phyloP scores from a whole-genome alignment of 53 echinoderm and acorn worm genomes.

The Glandiceps talaboti region DNA sequence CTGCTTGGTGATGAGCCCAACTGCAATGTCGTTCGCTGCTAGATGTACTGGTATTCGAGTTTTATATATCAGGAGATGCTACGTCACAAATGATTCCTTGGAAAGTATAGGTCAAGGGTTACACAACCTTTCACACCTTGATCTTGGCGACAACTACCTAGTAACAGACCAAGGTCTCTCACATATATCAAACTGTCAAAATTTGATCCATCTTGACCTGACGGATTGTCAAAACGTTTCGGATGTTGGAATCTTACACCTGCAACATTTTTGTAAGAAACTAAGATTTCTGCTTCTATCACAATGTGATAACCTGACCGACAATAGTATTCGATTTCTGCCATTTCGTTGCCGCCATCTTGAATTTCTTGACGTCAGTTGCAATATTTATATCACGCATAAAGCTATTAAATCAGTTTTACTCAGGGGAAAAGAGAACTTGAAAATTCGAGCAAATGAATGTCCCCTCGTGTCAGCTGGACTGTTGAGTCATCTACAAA shows the following conservation, averaged over 20 bases:
- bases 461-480: slow-evolving; percentile 1
- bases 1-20: background rate
- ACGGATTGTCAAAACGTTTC: background rate
- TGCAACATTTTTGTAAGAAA: background rate
- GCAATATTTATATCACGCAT: background rate
- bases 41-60: background rate
- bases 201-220: background rate
- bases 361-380: background rate
- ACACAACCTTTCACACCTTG: background rate
- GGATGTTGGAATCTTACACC: background rate
- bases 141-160: background rate
- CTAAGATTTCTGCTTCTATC: background rate
- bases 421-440: background rate
- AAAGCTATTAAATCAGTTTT: background rate
- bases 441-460: background rate
- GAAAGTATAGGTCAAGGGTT: background rate
- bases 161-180: background rate
- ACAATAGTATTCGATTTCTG: background rate
- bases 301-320: background rate
- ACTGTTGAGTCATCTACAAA: no score
- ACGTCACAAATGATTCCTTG: background rate
- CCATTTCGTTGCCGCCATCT: background rate
- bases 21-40: background rate
- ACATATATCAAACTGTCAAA: background rate
- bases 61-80: background rate